Base-by-base conservation (phyloP, 2,888 invertebrate genomes). In the Cantharis flavilabris region DNA sequence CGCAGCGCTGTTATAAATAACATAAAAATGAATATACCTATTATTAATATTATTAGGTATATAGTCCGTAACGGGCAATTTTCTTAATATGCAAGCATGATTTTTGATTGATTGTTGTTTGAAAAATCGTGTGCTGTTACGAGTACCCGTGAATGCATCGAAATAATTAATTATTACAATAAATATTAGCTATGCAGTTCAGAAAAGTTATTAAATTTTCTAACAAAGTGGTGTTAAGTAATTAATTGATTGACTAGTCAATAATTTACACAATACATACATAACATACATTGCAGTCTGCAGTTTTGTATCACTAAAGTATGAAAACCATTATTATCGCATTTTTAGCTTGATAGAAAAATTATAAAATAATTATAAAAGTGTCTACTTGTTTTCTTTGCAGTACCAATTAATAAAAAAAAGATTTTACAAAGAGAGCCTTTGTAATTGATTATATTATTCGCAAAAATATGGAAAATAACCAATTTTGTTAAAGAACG, bases 221-320 rank as follows among this genome's bases (percentile, higher is more conserved):
- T 0, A 20, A 20, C 20, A 3, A 20, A 20, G 72, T 63, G 74
- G 71, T 73, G 79, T 76, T 74, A 69, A 80, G 69, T 81, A 79
- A 81, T 82, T 81, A 79, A 81, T 82, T 82, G 83, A 84, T 83
- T 82, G 80, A 83, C 80, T 20, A 20, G 20, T 20, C 20, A 20
- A 20, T 20, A 20, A 16, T 16, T 16, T 16, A 16, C 1, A 1
- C 20, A 20, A 20, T 3, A 3, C 20, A 20, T 16, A 16, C 16
- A 20, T 20, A 3, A 16, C 16, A 20, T 20, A 3, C 20, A 3
- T 20, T 20, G 20, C 20, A 20, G 20, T 3, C 20, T 84, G 23
- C 23, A 81, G 82, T 85, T 23, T 23, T 23, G 23, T 1, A 5
- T 23, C 5, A 23, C 84, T 84, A 84, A 84, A 49, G 13, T 4